Evolutionary conservation across 2,888 invertebrate species (phyloP).

Genomic region (Pseudococcus longispinus): DNA sequence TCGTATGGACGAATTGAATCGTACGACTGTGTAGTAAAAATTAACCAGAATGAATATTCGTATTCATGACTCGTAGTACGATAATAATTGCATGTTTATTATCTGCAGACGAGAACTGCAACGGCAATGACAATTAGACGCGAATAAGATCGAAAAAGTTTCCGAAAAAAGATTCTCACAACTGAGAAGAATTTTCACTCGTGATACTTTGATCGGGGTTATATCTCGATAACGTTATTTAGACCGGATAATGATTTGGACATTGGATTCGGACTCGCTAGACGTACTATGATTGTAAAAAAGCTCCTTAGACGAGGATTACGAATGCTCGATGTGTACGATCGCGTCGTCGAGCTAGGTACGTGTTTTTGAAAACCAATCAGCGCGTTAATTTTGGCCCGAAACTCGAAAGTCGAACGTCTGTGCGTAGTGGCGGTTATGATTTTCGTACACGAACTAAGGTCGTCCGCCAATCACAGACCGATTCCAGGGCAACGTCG

Average conservation of each 20-base stretch:
- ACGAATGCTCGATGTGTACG: neutral
- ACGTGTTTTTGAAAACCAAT: constrained; percentile 43
- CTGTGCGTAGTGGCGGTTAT: neutral
- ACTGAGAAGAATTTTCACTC: neutral
- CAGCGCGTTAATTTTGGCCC: constrained; percentile 18
- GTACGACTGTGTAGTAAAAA: neutral
- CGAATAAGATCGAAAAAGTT: neutral
- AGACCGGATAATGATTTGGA: neutral
- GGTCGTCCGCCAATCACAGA: constrained; percentile 40
- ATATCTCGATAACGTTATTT: neutral
- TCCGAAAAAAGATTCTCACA: neutral
- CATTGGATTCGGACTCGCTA: neutral
- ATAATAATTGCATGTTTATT: neutral
- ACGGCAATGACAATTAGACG: neutral
- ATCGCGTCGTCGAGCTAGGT: neutral
- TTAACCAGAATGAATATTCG: neutral
- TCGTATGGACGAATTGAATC: no score
- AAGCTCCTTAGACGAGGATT: neutral
- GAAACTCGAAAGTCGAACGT: constrained; percentile 21
- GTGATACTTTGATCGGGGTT: no score
- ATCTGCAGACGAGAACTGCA: neutral
- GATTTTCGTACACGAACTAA: constrained; percentile 42
- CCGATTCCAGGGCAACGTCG: constrained; percentile 42
- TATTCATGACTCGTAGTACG: neutral
- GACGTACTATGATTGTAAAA: neutral